These are phyloP conservation scores for Nomia melanderi DNA, from an alignment of 1,140 invertebrate species.

Conservation along the genomic window DNA sequence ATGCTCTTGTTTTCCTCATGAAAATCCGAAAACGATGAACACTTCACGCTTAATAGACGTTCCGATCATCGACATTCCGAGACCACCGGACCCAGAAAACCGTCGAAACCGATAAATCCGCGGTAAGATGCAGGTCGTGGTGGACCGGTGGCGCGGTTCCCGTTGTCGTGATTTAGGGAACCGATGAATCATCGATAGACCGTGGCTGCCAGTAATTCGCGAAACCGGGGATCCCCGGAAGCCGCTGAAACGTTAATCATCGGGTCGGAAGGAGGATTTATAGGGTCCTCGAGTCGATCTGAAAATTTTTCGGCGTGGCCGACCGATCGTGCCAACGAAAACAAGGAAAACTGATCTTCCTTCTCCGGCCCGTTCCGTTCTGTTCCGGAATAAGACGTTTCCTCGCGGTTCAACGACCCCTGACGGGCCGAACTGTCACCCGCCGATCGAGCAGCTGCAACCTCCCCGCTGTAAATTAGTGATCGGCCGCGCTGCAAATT, in stretches of 20 bases:
- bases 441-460: constrained; percentile 36
- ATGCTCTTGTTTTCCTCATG: no score
- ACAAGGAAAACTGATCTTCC: constrained; percentile 15
- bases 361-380: background rate
- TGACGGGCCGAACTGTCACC: background rate
- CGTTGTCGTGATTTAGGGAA: constrained; percentile 46
- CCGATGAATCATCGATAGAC: constrained; percentile 59
- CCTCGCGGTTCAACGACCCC: constrained; percentile 44
- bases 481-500: constrained; percentile 44
- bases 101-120: background rate
- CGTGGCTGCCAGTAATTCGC: constrained; percentile 32
- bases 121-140: background rate
- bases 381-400: constrained; percentile 1
- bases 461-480: constrained; percentile 35
- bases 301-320: constrained; percentile 30
- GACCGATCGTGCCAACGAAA: constrained; percentile 26
- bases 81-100: background rate
- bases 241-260: constrained; percentile 51
- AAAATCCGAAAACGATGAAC: background rate
- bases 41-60: no score
- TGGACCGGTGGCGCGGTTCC: background rate
- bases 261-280: constrained; percentile 13
- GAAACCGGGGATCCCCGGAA: constrained; percentile 35
- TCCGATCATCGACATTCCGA: no score
- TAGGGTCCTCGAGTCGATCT: constrained; percentile 17